These are phyloP conservation scores for Clunio marinus DNA, from an alignment of 2,888 invertebrate genomes.

Conservation along the genomic window DNA sequence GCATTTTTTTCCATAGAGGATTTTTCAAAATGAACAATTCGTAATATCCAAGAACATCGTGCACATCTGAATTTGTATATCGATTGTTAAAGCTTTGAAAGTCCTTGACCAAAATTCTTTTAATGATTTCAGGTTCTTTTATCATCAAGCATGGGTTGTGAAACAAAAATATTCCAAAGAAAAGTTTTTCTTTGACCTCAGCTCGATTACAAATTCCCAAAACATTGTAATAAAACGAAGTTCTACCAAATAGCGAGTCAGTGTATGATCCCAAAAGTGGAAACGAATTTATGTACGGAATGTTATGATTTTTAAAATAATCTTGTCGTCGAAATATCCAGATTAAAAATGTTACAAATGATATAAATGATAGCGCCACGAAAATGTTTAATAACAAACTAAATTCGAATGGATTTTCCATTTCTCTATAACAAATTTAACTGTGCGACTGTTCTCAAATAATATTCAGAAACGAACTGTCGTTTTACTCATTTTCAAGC, in stretches of 20 bases:
- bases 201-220: background rate
- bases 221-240: conserved; percentile 19
- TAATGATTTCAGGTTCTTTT: conserved; percentile 52
- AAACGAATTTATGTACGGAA: conserved; percentile 2
- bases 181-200: conserved; percentile 43
- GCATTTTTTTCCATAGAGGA: conserved; percentile 51
- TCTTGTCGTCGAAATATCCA: conserved; percentile 24
- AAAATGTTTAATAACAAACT: too few species aligned
- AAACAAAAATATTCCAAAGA: conserved; percentile 50
- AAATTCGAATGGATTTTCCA: too few species aligned
- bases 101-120: conserved; percentile 52
- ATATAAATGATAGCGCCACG: too few species aligned
- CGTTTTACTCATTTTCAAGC: too few species aligned
- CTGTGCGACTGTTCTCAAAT: too few species aligned
- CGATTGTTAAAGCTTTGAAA: conserved; percentile 51
- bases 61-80: conserved; percentile 14
- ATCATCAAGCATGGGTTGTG: conserved; percentile 51
- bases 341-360: background rate
- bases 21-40: conserved; percentile 52
- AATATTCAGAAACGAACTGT: too few species aligned
- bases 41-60: conserved; percentile 48
- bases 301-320: conserved; percentile 25
- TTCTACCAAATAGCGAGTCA: conserved; percentile 13
- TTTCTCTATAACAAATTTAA: too few species aligned
- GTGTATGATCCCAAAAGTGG: background rate